Conservation (phyloP, 2,113 vertebrate genomes). For the Perccottus glenii region DNA sequence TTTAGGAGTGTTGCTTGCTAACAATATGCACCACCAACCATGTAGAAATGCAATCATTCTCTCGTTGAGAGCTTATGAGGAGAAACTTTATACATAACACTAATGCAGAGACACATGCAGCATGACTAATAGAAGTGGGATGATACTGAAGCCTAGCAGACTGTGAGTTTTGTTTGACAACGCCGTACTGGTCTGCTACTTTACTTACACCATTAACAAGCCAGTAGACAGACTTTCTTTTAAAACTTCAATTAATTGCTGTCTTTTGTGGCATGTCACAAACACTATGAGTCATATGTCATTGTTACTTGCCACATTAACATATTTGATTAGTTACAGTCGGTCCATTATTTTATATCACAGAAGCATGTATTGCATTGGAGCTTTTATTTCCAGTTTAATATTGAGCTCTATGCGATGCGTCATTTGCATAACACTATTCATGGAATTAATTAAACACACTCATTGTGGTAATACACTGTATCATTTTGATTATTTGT, state of each 20-base stretch:
- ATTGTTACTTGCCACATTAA: neutral
- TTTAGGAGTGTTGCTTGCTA: conserved; percentile 56
- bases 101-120: conserved; percentile 47
- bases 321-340: neutral
- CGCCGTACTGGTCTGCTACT: no score
- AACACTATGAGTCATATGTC: neutral
- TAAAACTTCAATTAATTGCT: neutral
- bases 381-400: neutral
- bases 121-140: conserved; percentile 65
- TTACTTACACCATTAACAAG: neutral
- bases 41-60: conserved; percentile 74
- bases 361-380: neutral
- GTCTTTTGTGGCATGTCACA: neutral
- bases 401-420: no score
- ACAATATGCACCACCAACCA: conserved; percentile 68
- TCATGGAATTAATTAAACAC: conserved; percentile 4
- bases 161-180: conserved; percentile 44
- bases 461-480: conserved; percentile 46
- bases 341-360: neutral
- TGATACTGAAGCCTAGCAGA: conserved; percentile 41
- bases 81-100: conserved; percentile 43
- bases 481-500: conserved; percentile 88
- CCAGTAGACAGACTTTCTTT: conserved; percentile 16
- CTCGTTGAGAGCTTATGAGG: conserved; percentile 63
- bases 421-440: no score